Evolutionary conservation across 2,797 vertebrate species (phyloP), one percentile per base, ranked within the genome.

Genomic region (Siniperca obscura): DNA sequence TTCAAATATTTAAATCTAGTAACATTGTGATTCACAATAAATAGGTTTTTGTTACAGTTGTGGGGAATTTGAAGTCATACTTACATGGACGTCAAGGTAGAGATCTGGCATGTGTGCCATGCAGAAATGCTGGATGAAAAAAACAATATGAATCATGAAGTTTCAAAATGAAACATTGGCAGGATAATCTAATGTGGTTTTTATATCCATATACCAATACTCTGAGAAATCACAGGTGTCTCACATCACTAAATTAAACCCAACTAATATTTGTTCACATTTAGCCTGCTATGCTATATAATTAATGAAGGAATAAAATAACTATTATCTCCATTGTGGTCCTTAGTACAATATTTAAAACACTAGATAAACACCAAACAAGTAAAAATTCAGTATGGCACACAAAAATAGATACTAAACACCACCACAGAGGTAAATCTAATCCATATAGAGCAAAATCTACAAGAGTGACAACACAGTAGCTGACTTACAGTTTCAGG

Each of bases 81-180:
- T 94, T 65, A 94, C 94, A 70, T 95, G 93, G 40, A 95, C 65
- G 48, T 94, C 91, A 11, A 94, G 46, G 74, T 90, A 75, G 55
- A 95, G 86, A 16, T 92, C 22, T 40, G 93, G 93, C 83, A 95
- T 86, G 56, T 90, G 85, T 17, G 86, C 81, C 85, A 93, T 86
- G 81, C 93, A 95, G 36, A 11, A 46, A 40, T 67, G 59, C 93
- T 94, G 61, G n/a, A 69, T 68, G 4, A 75, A 65, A 69, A 78
- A 21, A n/a, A 65, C 1, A 87, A 36, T 1, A 73, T 14, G 6
- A 70, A 70, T 6, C 3, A 16, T 25, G 3, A 19, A 36, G 11
- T 38, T 40, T 16, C 4, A 67, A 56, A 60, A 46, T n/a, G 2
- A 1, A n/a, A 13, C 3, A 12, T 1, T 42, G 3, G 2, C 25